Percentiles rank a stretch among this genome's conserved stretches.
phyloP scores from a whole-genome alignment of 2,113 vertebrate genomes.

The Rhagologus leucostigma region DNA sequence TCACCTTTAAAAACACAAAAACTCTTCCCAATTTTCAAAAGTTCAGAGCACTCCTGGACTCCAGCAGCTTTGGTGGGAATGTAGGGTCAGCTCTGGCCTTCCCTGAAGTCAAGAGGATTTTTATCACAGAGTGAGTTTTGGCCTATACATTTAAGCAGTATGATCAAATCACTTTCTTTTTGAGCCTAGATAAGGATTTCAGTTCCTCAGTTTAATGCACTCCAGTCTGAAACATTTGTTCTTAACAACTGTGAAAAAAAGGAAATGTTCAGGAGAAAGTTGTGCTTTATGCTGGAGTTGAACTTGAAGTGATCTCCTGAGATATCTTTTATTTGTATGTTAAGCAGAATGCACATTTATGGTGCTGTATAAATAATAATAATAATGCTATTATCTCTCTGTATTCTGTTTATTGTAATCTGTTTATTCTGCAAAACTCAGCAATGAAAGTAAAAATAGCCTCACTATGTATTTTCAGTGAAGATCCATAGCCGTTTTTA shows the following conservation, averaged over 20 bases:
- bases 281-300: background rate
- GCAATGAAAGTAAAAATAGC: slow-evolving; percentile 41
- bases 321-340: slow-evolving; percentile 55
- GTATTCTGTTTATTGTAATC: slow-evolving; percentile 49
- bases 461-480: background rate
- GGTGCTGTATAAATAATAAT: slow-evolving; percentile 48
- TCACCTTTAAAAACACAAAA: background rate
- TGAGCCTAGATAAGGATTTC: background rate
- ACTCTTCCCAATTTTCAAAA: background rate
- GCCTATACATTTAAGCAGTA: background rate
- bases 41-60: background rate
- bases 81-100: background rate
- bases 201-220: background rate
- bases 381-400: slow-evolving; percentile 38
- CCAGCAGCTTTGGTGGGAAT: background rate
- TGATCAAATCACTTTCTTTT: background rate
- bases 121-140: background rate
- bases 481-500: slow-evolving; percentile 13
- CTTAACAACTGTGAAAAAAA: background rate
- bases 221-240: background rate
- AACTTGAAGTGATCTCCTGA: slow-evolving; percentile 50
- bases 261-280: background rate
- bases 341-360: slow-evolving; percentile 57
- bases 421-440: slow-evolving; percentile 58
- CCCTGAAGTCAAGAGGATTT: background rate